Evolutionary conservation across 2,888 invertebrate genomes (phyloP), one percentile per base, ranked within the genome.

Genomic region (Eristalinus aeneus): DNA sequence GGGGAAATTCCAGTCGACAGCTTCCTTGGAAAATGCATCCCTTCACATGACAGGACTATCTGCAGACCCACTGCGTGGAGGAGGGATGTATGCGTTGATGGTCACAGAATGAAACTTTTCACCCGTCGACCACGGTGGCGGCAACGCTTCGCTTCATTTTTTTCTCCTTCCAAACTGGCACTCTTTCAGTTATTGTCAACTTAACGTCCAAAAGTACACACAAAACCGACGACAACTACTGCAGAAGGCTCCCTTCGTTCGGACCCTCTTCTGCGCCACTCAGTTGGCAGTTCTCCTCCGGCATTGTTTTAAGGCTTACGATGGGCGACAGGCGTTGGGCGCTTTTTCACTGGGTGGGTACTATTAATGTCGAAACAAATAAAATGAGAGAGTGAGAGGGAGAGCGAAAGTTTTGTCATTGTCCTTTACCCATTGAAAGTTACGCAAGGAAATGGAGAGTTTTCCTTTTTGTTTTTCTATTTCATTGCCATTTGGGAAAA

Each of bases 141-240:
- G 61, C 39, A 69, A 16, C 8, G 6, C 8, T 8, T 16, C 1
- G n/a, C n/a, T 16, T 1, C 46, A n/a, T 16, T 5, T 65, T 67
- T 72, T 31, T 20, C 36, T 36, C 56, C 68, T 61, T n/a, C n/a
- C n/a, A n/a, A n/a, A n/a, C n/a, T n/a, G n/a, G n/a, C 20, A 16
- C 2, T 58, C 16, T 34, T 11, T 36, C 31, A 20, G n/a, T 46
- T 58, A 83, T 79, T 83, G 83, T 84, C 79, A 71, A 79, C 74
- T 79, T 79, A 79, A 65, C 34, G 83, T 79, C 78, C 67, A 16
- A 11, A 16, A 20, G 36, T 27, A 16, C 46, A 60, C 36, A 12
- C 27, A 34, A 16, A 22, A 61, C 61, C 36, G 69, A 23, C 32
- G 63, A 83, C 10, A 76, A 61, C 20, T 75, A 67, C 39, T 67